Base-by-base conservation (phyloP, 1,140 invertebrate species). In the Temnothorax nylanderi region DNA sequence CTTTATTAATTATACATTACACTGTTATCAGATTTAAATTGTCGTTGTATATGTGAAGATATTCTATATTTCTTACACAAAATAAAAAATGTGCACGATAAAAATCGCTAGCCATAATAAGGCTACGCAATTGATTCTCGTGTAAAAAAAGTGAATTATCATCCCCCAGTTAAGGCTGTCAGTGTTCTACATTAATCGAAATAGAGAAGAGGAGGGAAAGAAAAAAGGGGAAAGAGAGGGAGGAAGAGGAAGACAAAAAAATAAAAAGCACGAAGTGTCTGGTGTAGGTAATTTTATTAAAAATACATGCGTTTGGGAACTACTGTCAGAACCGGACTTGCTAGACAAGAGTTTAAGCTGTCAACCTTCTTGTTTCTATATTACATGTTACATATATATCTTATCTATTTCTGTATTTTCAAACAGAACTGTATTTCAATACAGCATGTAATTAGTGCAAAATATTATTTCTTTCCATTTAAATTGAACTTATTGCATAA, bases 231-330 rank as follows among this genome's bases (percentile, higher is more conserved):
- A 76, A 49, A n/a, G 34, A 41, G 34, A 41, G 62, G 7, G 13
- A 65, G 47, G 6, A 16, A 11, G 54, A 47, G 7, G 10, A 41
- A 47, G n/a, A 21, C 10, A 49, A 26, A 75, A n/a, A 10, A 16
- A 67, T 44, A 62, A 65, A 75, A 77, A 81, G 32, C 37, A 34
- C 21, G 49, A 34, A 69, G 87, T 82, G 77, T 84, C 76, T 87
- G 69, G 81, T 56, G 56, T 81, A 77, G 82, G 72, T 88, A 90
- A 93, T 93, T 91, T 92, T 91, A 92, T 93, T 91, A 93, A 94
- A 93, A 93, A 90, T 93, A 92, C 89, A 93, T 76, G 75, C 76
- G 64, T 85, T 87, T 87, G 85, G 88, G 86, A 93, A 93, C 77
- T 91, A 88, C 88, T 87, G 82, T 90, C 81, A 74, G 82, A 91